These are phyloP conservation scores for Brevimyrus niger DNA, from an alignment of 2,113 vertebrate species.

Conservation along the genomic window DNA sequence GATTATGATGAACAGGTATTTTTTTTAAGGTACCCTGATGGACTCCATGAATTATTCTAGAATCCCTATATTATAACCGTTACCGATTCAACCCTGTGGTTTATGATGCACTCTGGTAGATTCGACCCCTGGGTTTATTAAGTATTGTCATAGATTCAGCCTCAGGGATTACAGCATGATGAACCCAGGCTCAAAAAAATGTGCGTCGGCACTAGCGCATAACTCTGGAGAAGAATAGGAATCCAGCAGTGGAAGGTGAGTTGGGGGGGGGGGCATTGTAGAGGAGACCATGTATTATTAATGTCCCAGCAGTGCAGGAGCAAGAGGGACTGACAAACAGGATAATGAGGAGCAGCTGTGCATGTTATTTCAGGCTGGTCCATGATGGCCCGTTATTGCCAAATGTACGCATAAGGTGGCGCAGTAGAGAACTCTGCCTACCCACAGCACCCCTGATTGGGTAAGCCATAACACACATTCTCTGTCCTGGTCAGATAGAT, in stretches of 20 bases:
- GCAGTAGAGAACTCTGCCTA: not conserved
- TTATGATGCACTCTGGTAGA: not conserved
- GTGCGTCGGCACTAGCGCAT: not conserved
- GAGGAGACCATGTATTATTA: constrained; percentile 24
- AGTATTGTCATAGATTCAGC: not conserved
- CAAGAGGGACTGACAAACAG: constrained; percentile 15
- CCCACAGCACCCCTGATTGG: not conserved
- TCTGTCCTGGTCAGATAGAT: not conserved
- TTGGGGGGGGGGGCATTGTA: not conserved
- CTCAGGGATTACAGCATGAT: not conserved
- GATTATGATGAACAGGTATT: not conserved
- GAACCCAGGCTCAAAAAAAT: not conserved
- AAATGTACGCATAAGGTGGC: not conserved
- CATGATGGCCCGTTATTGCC: not conserved
- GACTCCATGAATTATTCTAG: too few relatives aligned
- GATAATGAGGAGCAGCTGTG: constrained; percentile 6
- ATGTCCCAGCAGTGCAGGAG: constrained; percentile 8
- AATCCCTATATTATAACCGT: not conserved
- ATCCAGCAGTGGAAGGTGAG: not conserved
- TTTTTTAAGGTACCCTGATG: too few relatives aligned
- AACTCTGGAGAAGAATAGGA: not conserved
- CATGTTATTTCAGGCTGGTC: constrained; percentile 15
- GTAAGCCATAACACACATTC: not conserved
- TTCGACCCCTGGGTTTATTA: not conserved
- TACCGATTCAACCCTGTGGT: not conserved